Evolutionary conservation across 2,113 vertebrate genomes (phyloP).

Genomic region (Pollimyrus isidori): DNA sequence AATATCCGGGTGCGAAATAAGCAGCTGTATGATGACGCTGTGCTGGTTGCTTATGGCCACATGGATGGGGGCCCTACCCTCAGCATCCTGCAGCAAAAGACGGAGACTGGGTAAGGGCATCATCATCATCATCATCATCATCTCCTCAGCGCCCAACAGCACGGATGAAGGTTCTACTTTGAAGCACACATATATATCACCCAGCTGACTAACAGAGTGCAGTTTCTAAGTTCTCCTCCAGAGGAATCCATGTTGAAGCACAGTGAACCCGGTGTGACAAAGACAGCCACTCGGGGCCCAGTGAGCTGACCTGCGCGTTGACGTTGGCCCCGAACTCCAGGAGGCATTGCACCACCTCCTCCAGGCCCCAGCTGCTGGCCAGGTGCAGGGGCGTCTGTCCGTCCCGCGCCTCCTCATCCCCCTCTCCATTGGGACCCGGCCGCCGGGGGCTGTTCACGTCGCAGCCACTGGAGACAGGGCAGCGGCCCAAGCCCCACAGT

Average conservation of each 20-base stretch:
- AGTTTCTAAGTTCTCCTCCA: background rate
- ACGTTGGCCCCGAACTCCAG: constrained; percentile 94
- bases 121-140: background rate
- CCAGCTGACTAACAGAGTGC: background rate
- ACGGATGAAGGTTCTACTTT: background rate
- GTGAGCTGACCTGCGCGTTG: constrained; percentile 76
- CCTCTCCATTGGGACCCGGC: constrained; percentile 84
- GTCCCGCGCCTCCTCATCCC: constrained; percentile 90
- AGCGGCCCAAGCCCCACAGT: background rate
- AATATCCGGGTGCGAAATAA: constrained; percentile 92
- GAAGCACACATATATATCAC: background rate
- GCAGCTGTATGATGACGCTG: constrained; percentile 85
- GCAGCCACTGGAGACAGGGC: constrained; percentile 68
- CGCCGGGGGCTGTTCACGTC: constrained; percentile 85
- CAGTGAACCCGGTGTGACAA: background rate
- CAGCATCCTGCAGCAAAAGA: constrained; percentile 72
- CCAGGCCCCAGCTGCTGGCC: constrained; percentile 87
- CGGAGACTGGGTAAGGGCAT: background rate
- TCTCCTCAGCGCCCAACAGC: background rate
- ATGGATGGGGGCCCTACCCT: constrained; percentile 88
- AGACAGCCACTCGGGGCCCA: background rate
- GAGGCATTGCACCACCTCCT: constrained; percentile 93
- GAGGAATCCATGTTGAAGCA: background rate
- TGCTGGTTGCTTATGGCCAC: constrained; percentile 94
- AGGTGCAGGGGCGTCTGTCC: constrained; percentile 89